Percentiles rank a stretch among this genome's conserved stretches.
phyloP scores from a whole-genome alignment of 2,797 vertebrate genomes.

The Myiotriccus ornatus region DNA sequence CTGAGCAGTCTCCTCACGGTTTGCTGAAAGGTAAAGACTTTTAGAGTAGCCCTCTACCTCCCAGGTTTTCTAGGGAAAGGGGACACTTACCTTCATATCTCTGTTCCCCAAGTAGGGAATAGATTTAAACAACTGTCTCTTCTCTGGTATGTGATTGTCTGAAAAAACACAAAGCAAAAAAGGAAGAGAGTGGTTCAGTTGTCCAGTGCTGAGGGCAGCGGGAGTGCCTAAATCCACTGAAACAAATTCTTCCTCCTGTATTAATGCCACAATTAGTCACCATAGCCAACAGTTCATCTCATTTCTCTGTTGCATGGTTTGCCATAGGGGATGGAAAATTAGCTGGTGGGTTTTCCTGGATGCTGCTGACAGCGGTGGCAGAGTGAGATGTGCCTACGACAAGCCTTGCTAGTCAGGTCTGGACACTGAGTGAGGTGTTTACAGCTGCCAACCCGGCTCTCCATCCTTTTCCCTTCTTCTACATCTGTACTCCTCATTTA shows the following conservation, averaged over 20 bases:
- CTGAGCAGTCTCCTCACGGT: background rate
- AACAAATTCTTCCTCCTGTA: fast-evolving
- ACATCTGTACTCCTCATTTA: background rate
- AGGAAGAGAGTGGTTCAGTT: fast-evolving
- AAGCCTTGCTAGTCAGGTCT: background rate
- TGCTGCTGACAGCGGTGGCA: background rate
- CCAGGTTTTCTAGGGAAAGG: background rate
- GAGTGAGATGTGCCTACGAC: fast-evolving
- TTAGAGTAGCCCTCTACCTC: background rate
- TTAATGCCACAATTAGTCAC: background rate
- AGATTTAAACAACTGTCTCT: background rate
- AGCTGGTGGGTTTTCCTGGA: background rate
- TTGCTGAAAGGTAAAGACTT: background rate
- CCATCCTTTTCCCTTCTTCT: background rate
- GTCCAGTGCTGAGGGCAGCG: background rate
- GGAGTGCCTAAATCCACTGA: background rate
- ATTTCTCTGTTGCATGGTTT: background rate
- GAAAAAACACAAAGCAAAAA: background rate
- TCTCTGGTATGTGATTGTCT: background rate
- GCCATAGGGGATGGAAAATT: background rate
- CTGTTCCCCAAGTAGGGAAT: background rate
- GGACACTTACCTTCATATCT: background rate
- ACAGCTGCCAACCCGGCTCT: background rate
- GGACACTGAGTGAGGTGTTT: background rate
- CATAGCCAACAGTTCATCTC: background rate